Percentiles rank a stretch among this genome's conserved stretches.
These are phyloP conservation scores for Drosophila nebulosa DNA, from an alignment of 1,140 invertebrate species.

Conservation along the genomic window DNA sequence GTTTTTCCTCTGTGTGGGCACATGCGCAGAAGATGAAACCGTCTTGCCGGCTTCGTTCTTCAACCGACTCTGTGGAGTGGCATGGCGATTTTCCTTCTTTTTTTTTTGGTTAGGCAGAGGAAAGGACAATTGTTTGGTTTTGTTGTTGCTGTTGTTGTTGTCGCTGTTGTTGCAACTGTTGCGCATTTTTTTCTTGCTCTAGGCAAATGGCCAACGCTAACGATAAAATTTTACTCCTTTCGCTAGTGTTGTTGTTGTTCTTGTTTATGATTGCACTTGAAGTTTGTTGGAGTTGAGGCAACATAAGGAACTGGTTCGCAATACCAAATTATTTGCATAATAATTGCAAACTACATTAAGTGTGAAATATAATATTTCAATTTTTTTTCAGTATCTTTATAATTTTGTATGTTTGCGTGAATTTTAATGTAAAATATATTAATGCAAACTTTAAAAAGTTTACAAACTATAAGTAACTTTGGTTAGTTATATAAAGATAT, in stretches of 20 bases:
- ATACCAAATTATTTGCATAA: background rate
- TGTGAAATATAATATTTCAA: background rate
- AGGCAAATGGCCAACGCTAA: slow-evolving; percentile 48
- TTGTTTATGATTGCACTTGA: slow-evolving; percentile 45
- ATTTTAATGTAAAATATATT: too few species aligned
- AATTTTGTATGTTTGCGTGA: too few species aligned
- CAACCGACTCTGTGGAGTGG: background rate
- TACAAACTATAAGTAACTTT: too few species aligned
- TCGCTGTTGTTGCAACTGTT: slow-evolving; percentile 59
- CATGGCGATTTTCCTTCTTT: slow-evolving; percentile 1
- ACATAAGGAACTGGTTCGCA: slow-evolving; percentile 24
- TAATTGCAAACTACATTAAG: background rate
- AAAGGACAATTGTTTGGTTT: slow-evolving; percentile 72
- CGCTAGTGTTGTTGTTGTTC: slow-evolving; percentile 31
- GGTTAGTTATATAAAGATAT: too few species aligned
- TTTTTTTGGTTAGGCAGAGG: slow-evolving; percentile 30
- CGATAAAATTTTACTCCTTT: slow-evolving; percentile 19
- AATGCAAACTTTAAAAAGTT: too few species aligned
- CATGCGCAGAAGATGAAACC: slow-evolving; percentile 62
- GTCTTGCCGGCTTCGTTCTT: slow-evolving; percentile 47
- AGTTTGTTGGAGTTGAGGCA: background rate
- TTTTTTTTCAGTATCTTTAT: background rate
- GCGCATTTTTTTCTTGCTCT: slow-evolving; percentile 61
- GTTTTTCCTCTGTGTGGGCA: slow-evolving; percentile 60
- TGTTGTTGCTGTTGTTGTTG: slow-evolving; percentile 47